phyloP scores from a whole-genome alignment of 2,113 vertebrate species.

The Tenrec ecaudatus region DNA sequence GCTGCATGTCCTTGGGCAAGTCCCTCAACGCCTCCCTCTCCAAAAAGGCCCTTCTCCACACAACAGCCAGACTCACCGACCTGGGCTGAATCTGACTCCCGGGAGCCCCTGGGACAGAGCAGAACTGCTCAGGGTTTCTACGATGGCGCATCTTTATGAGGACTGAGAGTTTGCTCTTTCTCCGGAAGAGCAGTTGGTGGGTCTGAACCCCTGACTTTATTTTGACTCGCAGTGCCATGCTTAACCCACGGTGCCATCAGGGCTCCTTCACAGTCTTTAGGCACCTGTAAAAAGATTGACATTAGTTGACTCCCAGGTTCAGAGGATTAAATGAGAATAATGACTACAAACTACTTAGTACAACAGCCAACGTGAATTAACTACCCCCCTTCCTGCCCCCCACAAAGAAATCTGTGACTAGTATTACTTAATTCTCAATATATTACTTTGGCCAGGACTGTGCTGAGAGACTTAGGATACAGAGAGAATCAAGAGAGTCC shows the following conservation, averaged over 20 bases:
- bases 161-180: too few species aligned
- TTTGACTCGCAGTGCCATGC: too few species aligned
- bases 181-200: too few species aligned
- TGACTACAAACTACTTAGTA: not conserved
- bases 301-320: not conserved
- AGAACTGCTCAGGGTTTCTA: too few species aligned
- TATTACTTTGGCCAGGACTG: not conserved
- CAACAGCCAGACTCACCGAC: too few species aligned
- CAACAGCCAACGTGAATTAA: not conserved
- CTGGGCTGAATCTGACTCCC: too few species aligned
- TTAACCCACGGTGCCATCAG: too few species aligned
- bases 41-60: too few species aligned
- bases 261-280: not conserved
- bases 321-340: not conserved
- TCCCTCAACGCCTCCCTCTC: not conserved
- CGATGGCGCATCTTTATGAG: too few species aligned
- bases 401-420: not conserved
- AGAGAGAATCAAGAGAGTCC: not conserved
- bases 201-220: too few species aligned
- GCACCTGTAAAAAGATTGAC: not conserved
- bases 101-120: too few species aligned
- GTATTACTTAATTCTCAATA: not conserved
- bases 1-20: conserved; percentile 1
- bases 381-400: not conserved
- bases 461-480: not conserved